phyloP scores from a whole-genome alignment of 2,113 vertebrate genomes.

The Syngnathus floridae region DNA sequence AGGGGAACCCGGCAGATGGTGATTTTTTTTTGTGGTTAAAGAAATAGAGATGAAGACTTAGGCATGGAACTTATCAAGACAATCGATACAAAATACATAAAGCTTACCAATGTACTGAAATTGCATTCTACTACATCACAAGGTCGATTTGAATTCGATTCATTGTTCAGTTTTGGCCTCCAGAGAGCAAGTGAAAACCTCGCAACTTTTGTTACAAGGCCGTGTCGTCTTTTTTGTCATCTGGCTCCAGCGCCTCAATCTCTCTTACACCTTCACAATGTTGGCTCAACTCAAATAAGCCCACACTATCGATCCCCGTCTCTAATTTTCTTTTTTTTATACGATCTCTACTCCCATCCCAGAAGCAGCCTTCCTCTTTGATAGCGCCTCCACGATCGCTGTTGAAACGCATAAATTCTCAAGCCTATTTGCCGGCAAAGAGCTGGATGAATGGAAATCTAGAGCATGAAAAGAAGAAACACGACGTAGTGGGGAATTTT shows the following conservation, averaged over 20 bases:
- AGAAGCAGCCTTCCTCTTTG: slow-evolving; percentile 51
- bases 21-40: no score
- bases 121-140: no score
- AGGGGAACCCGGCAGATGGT: no score
- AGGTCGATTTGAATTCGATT: no score
- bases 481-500: slow-evolving; percentile 53
- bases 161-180: not conserved
- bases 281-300: slow-evolving; percentile 46
- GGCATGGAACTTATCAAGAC: no score
- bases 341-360: slow-evolving; percentile 60
- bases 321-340: slow-evolving; percentile 13
- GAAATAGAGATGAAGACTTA: no score
- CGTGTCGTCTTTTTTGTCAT: slow-evolving; percentile 30
- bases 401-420: slow-evolving; percentile 50
- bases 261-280: slow-evolving; percentile 50
- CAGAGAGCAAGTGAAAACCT: slow-evolving; percentile 52
- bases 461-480: slow-evolving; percentile 59
- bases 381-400: slow-evolving; percentile 28
- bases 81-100: no score
- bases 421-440: slow-evolving; percentile 55
- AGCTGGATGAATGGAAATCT: slow-evolving; percentile 66
- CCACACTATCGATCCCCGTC: slow-evolving; percentile 58
- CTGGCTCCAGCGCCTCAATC: slow-evolving; percentile 46
- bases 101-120: no score
- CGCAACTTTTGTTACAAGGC: slow-evolving; percentile 46